Evolutionary conservation across 2,113 vertebrate genomes (phyloP).

Genomic region (Tauraco erythrolophus): DNA sequence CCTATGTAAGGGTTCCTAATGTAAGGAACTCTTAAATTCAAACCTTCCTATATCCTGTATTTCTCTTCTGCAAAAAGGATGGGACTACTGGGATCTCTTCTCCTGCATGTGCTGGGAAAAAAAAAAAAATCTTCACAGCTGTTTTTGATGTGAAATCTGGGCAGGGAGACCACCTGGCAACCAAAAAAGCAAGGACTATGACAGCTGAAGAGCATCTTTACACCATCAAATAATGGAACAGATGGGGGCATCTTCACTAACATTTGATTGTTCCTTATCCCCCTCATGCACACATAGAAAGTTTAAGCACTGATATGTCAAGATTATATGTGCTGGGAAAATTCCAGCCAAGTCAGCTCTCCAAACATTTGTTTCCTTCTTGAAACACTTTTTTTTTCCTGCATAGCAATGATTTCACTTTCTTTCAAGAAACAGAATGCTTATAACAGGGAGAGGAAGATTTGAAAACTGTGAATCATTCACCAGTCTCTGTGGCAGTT

Average conservation of each 20-base stretch:
- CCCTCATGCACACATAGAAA: neutral
- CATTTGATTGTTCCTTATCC: neutral
- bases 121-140: neutral
- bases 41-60: neutral
- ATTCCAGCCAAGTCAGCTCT: slow-evolving; percentile 9
- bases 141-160: slow-evolving; percentile 11
- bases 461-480: slow-evolving; percentile 37
- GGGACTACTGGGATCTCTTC: neutral
- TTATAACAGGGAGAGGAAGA: neutral
- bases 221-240: neutral
- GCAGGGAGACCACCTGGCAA: neutral
- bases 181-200: neutral
- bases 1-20: neutral
- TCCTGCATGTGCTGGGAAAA: neutral
- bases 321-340: neutral
- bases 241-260: slow-evolving; percentile 5
- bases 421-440: slow-evolving; percentile 20
- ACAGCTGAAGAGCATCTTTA: slow-evolving; percentile 2
- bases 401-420: neutral
- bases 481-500: neutral
- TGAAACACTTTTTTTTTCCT: neutral
- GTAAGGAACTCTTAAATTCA: neutral
- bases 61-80: neutral
- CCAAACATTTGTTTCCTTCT: neutral
- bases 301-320: slow-evolving; percentile 2